These are phyloP conservation scores for Yponomeuta cagnagella DNA, from an alignment of 2,888 invertebrate species.

Conservation along the genomic window DNA sequence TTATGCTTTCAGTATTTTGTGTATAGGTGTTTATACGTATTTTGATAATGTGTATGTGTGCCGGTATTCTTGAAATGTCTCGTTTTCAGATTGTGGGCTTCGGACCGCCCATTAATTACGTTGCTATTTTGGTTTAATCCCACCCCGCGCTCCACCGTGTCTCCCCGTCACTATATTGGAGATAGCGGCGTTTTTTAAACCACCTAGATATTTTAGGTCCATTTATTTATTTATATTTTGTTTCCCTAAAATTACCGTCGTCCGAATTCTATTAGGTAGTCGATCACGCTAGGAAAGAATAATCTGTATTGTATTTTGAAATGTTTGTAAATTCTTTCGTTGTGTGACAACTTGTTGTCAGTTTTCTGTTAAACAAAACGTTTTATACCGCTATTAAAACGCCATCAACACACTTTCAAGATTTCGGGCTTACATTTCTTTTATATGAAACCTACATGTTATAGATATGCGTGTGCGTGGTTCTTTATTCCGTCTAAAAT, in stretches of 20 bases:
- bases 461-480: too few species aligned
- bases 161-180: slow-evolving; percentile 50
- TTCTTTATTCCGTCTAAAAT: too few species aligned
- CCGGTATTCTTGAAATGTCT: slow-evolving; percentile 49
- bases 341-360: slow-evolving; percentile 9
- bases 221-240: slow-evolving; percentile 14
- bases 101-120: slow-evolving; percentile 60
- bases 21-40: slow-evolving; percentile 8
- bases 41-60: slow-evolving; percentile 27
- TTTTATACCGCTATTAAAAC: slow-evolving; percentile 9
- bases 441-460: too few species aligned
- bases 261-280: slow-evolving; percentile 1
- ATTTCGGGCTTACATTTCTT: background rate
- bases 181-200: slow-evolving; percentile 23
- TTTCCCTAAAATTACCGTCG: background rate
- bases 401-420: background rate
- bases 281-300: slow-evolving; percentile 3
- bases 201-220: background rate
- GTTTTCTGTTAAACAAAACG: slow-evolving; percentile 8
- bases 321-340: slow-evolving; percentile 12
- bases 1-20: slow-evolving; percentile 4
- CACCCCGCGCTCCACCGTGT: slow-evolving; percentile 48
- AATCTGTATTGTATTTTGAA: slow-evolving; percentile 1
- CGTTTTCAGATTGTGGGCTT: slow-evolving; percentile 57
- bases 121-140: slow-evolving; percentile 68